Base-by-base conservation (phyloP, 1,140 invertebrate genomes). In the Drosophila ironensis region DNA sequence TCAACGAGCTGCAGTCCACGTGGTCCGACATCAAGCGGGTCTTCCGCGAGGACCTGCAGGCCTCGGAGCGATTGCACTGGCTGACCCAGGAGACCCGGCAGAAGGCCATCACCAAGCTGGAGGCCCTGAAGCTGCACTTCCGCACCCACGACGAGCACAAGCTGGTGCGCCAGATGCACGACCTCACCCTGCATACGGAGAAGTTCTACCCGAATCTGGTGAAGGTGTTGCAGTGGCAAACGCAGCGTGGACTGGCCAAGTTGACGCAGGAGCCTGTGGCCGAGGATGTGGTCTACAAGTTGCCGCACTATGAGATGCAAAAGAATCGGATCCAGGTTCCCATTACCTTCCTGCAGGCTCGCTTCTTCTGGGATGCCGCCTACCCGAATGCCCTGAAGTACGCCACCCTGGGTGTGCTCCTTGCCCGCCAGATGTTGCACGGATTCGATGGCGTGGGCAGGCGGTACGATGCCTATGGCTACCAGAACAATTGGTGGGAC, bases 321-420 rank as follows among this genome's bases (percentile, higher is more conserved):
- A 98, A 97, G 87, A 99, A 99, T 91, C 96, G 99, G 88, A 98
- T 98, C 74, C 97, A 98, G 0, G 98, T 99, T 84, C 98, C 98
- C 0, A 98, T 98, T 24, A 98, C 97, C 1, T 99, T 99, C 42
- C 91, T 99, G 0, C 98, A 99, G 81, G 93, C 95, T 47, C 93
- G 95, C 2, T 97, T 97, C 91, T 94, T 93, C 72, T 89, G 87
- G 87, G 94, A 94, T 8, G 97, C 98, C 0, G 98, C 98, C 88
- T 99, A 97, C 90, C 97, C 97, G 0, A 94, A 93, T 66, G 96
- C 96, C 27, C 91, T 99, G 0, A 99, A 99, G 90, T 99, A 95
- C 89, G 98, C 97, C 5, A 97, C 96, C 0, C 97, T 99, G 92
- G 98, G 98, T 0, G 97, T 98, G 1, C 96, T 98, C 0, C 96